Base-by-base conservation (phyloP, 1,140 invertebrate genomes). In the Acyrthosiphon pisum region DNA sequence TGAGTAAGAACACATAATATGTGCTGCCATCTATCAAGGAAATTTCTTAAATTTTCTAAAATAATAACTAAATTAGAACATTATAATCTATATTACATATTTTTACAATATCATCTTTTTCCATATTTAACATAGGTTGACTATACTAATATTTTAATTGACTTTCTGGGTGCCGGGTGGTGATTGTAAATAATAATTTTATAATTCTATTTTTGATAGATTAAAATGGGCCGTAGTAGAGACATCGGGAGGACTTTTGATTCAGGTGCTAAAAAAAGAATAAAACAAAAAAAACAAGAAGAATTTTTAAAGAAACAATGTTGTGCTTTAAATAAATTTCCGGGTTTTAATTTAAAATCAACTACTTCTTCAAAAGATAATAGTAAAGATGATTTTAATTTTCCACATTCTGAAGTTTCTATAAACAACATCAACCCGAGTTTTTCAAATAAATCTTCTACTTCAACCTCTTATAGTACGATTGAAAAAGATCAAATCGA, bases 271-370 rank as follows among this genome's bases (percentile, higher is more conserved):
- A 23, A 81, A 81, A 81, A 81, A 37, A 81, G 68, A 76, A 14
- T 30, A 76, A 76, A 76, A 76, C 68, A 81, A 81, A 37, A 81
- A 81, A 81, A 18, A 81, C 76, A 81, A 81, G 76, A 81, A 81
- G 76, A 81, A 81, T 81, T 81, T 81, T 81, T 81, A 35, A 81
- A 81, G 76, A 81, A 81, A 81, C 76, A 81, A 37, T 81, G 30
- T 81, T 35, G 35, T n/a, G 76, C 76, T 81, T 81, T 81, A 81
- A 81, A 81, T 20, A 81, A 81, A 18, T 81, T 81, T 81, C n/a
- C 76, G 3, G n/a, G 76, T 20, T 81, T 81, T 81, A 81, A 35
- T 81, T 35, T 81, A 81, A 81, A 81, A 81, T 20, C n/a, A 81
- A 37, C 76, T 81, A 37, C 3, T 81, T 81, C 76, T 81, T 81